A percentile compares a stretch with the other conserved stretches of the same genome.
Evolutionary conservation across 2,888 invertebrate species (phyloP).

Genomic region (Chydorus sphaericus): DNA sequence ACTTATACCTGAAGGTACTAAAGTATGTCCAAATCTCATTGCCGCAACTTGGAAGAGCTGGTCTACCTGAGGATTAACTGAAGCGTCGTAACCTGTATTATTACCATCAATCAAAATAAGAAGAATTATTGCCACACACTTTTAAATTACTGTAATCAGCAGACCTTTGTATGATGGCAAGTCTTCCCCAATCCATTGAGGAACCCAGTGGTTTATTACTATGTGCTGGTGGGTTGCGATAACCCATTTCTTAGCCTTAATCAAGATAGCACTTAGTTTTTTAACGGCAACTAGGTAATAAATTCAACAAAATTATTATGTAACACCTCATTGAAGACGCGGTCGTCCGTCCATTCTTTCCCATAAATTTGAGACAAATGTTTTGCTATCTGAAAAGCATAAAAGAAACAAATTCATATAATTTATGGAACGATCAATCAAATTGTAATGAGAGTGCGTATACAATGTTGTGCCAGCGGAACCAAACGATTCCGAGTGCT

Average conservation of each 20-base stretch:
- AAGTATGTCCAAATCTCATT: slow-evolving; percentile 43
- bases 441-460: too few relatives aligned
- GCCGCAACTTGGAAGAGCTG: slow-evolving; percentile 45
- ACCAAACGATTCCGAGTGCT: slow-evolving; percentile 38
- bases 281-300: too few relatives aligned
- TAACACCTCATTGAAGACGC: slow-evolving; percentile 39
- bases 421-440: too few relatives aligned
- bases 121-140: not conserved
- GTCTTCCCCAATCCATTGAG: slow-evolving; percentile 29
- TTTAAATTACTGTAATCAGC: too few relatives aligned
- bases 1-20: slow-evolving; percentile 36
- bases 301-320: too few relatives aligned
- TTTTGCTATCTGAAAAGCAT: too few relatives aligned
- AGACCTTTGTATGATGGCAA: slow-evolving; percentile 25
- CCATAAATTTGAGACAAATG: too few relatives aligned
- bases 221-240: slow-evolving; percentile 40
- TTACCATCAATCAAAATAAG: not conserved
- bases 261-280: too few relatives aligned
- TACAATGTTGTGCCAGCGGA: slow-evolving; percentile 37
- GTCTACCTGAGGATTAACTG: slow-evolving; percentile 41
- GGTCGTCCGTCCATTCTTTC: slow-evolving; percentile 36
- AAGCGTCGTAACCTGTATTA: slow-evolving; percentile 35
- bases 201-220: slow-evolving; percentile 36
- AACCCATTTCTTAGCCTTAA: slow-evolving; percentile 41
- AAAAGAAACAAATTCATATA: too few relatives aligned